Evolutionary conservation across 2,113 vertebrate genomes (phyloP).

Genomic region (Holacanthus passer): DNA sequence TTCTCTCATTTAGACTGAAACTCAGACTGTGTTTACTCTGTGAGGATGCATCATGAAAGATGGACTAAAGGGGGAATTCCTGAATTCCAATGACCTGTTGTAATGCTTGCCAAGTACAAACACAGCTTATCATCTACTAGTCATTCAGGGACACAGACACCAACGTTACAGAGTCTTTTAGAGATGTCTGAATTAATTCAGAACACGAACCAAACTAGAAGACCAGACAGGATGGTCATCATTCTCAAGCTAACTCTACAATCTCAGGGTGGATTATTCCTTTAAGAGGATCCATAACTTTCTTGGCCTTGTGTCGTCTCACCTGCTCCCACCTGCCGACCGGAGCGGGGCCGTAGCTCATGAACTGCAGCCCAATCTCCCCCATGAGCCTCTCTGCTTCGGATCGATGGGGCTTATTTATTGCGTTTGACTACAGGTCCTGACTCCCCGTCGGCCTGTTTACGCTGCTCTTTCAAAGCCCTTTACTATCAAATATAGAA

Average conservation of each 20-base stretch:
- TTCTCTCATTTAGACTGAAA: neutral
- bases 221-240: neutral
- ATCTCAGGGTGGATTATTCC: neutral
- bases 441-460: conserved; percentile 22
- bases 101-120: neutral
- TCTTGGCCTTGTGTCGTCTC: conserved; percentile 22
- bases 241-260: neutral
- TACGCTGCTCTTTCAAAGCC: conserved; percentile 31
- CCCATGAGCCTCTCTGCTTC: conserved; percentile 34
- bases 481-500: conserved; percentile 43
- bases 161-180: neutral
- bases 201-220: neutral
- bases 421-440: conserved; percentile 40
- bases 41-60: neutral
- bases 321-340: conserved; percentile 21
- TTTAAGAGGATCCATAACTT: neutral
- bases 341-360: conserved; percentile 29
- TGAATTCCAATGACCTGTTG: neutral
- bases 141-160: neutral
- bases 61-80: neutral
- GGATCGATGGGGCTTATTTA: conserved; percentile 61
- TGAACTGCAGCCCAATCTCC: conserved; percentile 37
- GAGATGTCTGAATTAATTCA: neutral
- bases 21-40: neutral
- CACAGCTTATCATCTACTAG: neutral